Conservation (phyloP, 2,797 vertebrate genomes). For the Xenentodon cancila region DNA sequence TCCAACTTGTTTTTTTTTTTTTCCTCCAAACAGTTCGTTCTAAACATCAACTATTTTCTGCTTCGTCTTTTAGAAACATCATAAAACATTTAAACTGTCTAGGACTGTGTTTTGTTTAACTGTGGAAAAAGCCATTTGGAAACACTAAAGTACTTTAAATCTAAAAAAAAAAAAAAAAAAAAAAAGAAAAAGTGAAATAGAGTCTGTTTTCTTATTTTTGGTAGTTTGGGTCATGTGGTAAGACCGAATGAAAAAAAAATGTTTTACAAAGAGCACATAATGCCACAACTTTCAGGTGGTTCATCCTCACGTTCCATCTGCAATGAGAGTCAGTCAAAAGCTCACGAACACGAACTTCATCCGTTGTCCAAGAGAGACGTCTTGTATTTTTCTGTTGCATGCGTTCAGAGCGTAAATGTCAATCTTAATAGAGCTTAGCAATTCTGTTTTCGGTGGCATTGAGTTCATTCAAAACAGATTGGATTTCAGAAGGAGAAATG, state of each 20-base stretch:
- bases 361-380: neutral
- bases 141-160: conserved; percentile 20
- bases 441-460: conserved; percentile 34
- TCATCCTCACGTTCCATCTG: neutral
- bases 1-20: conserved; percentile 13
- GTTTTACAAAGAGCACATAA: conserved; percentile 9
- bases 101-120: conserved; percentile 34
- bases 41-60: conserved; percentile 25
- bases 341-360: neutral
- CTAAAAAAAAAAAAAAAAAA: conserved; percentile 39
- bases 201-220: conserved; percentile 6
- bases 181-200: conserved; percentile 42
- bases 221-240: conserved; percentile 39
- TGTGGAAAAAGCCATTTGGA: conserved; percentile 34
- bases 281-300: conserved; percentile 19
- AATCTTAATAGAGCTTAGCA: conserved; percentile 5
- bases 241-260: conserved; percentile 5
- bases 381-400: neutral
- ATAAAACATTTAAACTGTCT: conserved; percentile 43
- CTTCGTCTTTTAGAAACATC: conserved; percentile 32
- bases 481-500: conserved; percentile 31
- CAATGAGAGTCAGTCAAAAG: conserved; percentile 12
- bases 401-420: neutral
- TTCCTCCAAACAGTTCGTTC: neutral
- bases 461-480: conserved; percentile 66